These are phyloP conservation scores for Hybognathus amarus DNA, from an alignment of 2,797 vertebrate species.

Conservation along the genomic window DNA sequence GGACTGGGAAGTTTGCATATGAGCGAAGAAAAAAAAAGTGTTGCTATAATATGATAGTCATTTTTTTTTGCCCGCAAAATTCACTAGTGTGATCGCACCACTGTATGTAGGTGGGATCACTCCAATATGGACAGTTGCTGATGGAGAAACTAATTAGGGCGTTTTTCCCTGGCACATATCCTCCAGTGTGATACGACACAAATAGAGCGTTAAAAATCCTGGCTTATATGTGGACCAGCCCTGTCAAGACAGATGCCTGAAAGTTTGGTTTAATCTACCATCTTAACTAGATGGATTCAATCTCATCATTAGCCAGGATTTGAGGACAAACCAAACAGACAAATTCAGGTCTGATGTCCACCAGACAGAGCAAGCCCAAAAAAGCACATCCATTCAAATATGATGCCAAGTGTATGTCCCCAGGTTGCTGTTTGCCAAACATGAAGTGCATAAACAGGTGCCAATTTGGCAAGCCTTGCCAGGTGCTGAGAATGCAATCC, in stretches of 20 bases:
- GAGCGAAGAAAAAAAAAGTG: not conserved
- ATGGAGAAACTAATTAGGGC: not conserved
- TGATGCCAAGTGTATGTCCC: slow-evolving; percentile 7
- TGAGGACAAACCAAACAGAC: slow-evolving; percentile 21
- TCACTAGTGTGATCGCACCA: not conserved
- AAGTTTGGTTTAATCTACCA: slow-evolving; percentile 11
- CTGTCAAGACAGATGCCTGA: slow-evolving; percentile 20
- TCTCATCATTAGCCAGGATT: slow-evolving; percentile 9
- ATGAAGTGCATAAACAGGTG: slow-evolving; percentile 56
- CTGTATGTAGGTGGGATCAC: not conserved
- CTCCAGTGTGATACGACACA: not conserved
- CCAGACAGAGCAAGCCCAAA: slow-evolving; percentile 27
- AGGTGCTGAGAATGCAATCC: slow-evolving; percentile 35
- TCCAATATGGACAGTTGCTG: not conserved
- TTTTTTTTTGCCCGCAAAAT: too few species aligned
- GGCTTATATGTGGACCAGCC: slow-evolving; percentile 11
- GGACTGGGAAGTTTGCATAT: too few species aligned
- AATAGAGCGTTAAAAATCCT: slow-evolving; percentile 12
- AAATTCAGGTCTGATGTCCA: slow-evolving; percentile 30
- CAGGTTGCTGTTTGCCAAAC: slow-evolving; percentile 54
- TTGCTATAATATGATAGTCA: too few species aligned
- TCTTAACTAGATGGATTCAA: slow-evolving; percentile 22
- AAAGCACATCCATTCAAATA: slow-evolving; percentile 27
- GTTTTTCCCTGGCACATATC: slow-evolving; percentile 9
- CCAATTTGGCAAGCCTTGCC: slow-evolving; percentile 48